Evolutionary conservation across 2,113 vertebrate species (phyloP).

Genomic region (Girardinichthys multiradiatus): DNA sequence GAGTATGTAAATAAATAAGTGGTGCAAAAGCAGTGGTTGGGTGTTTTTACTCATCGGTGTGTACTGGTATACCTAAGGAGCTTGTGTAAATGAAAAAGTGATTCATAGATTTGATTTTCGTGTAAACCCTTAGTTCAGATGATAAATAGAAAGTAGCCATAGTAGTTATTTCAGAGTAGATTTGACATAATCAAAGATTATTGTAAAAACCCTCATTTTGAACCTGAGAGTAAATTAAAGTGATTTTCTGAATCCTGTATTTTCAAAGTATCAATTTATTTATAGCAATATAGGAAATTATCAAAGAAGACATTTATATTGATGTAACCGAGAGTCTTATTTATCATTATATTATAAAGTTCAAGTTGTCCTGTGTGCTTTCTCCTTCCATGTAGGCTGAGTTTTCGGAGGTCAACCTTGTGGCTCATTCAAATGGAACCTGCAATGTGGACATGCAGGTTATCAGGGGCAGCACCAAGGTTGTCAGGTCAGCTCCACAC

Average conservation of each 20-base stretch:
- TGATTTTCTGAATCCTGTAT: background rate
- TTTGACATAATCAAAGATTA: background rate
- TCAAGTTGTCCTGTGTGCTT: constrained; percentile 1
- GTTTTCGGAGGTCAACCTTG: constrained; percentile 95
- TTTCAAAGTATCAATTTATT: too few relatives aligned
- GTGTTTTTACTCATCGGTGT: background rate
- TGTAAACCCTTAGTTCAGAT: constrained; percentile 1
- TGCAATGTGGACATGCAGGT: constrained; percentile 94
- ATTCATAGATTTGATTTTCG: background rate
- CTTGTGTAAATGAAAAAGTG: background rate
- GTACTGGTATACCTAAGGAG: background rate
- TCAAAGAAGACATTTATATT: background rate
- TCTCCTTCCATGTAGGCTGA: constrained; percentile 83
- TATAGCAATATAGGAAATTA: background rate
- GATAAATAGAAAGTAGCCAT: background rate
- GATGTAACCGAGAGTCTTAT: background rate
- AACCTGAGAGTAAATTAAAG: background rate
- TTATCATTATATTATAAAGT: background rate
- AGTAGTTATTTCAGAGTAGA: background rate
- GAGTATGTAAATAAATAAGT: background rate
- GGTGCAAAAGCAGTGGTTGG: background rate
- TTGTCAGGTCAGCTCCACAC: constrained; percentile 85
- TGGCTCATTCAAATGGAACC: constrained; percentile 91
- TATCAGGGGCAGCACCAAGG: constrained; percentile 88
- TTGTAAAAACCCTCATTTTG: too few relatives aligned